Conservation (phyloP, 2,113 vertebrate species). For the Lichenostomus cassidix region DNA sequence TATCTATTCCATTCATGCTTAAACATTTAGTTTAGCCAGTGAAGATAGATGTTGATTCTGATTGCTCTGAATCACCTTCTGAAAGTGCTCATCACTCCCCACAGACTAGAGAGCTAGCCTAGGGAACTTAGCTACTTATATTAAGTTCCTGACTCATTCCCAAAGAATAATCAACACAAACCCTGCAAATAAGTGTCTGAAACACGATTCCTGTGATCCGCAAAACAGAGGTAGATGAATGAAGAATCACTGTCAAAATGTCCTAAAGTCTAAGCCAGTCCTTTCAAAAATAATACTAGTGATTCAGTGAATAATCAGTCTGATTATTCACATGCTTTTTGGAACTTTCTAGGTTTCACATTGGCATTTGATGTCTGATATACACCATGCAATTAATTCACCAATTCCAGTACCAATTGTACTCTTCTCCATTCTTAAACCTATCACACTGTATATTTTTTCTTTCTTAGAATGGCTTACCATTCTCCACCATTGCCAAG, state of each 20-base stretch:
- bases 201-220: background rate
- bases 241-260: background rate
- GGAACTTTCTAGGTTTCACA: background rate
- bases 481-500: background rate
- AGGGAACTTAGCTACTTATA: background rate
- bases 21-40: background rate
- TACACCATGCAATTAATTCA: background rate
- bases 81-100: background rate
- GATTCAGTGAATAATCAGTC: background rate
- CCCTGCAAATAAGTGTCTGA: background rate
- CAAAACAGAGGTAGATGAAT: background rate
- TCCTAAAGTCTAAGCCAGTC: background rate
- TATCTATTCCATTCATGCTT: background rate
- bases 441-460: background rate
- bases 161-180: background rate
- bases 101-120: background rate
- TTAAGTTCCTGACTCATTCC: background rate
- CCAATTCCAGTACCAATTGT: background rate
- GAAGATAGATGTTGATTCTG: background rate
- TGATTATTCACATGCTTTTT: background rate
- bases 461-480: background rate
- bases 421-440: background rate
- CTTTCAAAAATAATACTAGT: background rate
- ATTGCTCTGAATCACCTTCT: background rate
- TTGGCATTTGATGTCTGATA: background rate